Evolutionary conservation across 2,797 vertebrate genomes (phyloP).

Genomic region (Takifugu ocellatus): DNA sequence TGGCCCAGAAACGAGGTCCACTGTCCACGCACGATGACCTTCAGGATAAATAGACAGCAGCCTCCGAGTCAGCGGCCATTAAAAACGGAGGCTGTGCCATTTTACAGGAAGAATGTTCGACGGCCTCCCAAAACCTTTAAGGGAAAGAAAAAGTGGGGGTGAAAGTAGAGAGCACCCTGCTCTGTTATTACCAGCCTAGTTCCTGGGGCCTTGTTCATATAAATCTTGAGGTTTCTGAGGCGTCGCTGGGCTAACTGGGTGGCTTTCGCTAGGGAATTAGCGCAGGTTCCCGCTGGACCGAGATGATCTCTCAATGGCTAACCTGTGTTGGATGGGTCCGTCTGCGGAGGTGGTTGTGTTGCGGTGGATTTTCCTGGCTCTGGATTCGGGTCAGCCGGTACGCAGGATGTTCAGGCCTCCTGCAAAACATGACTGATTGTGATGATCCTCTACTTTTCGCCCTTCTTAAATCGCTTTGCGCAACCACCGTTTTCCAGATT

Average conservation of each 20-base stretch:
- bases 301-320: constrained; percentile 57
- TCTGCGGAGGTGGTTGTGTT: constrained; percentile 68
- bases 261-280: constrained; percentile 70
- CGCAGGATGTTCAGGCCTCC: constrained; percentile 76
- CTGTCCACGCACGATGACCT: constrained; percentile 53
- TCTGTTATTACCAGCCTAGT: constrained; percentile 71
- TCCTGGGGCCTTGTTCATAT: constrained; percentile 74
- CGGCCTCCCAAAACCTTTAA: constrained; percentile 63
- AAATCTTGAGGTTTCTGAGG: constrained; percentile 76
- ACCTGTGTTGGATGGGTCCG: constrained; percentile 83
- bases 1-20: constrained; percentile 45
- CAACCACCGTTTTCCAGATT: constrained; percentile 40
- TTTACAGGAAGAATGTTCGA: constrained; percentile 61
- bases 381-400: constrained; percentile 74
- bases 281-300: constrained; percentile 56
- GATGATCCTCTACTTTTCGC: constrained; percentile 32
- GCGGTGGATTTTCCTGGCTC: constrained; percentile 84
- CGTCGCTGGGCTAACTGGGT: constrained; percentile 66
- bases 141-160: constrained; percentile 56
- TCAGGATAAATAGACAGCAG: constrained; percentile 69
- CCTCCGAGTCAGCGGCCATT: no score
- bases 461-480: constrained; percentile 31
- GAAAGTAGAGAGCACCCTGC: constrained; percentile 32
- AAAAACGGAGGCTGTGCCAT: constrained; percentile 59
- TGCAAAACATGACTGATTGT: constrained; percentile 48